Evolutionary conservation across 2,888 invertebrate species (phyloP).

Genomic region (Vanessa cardui): DNA sequence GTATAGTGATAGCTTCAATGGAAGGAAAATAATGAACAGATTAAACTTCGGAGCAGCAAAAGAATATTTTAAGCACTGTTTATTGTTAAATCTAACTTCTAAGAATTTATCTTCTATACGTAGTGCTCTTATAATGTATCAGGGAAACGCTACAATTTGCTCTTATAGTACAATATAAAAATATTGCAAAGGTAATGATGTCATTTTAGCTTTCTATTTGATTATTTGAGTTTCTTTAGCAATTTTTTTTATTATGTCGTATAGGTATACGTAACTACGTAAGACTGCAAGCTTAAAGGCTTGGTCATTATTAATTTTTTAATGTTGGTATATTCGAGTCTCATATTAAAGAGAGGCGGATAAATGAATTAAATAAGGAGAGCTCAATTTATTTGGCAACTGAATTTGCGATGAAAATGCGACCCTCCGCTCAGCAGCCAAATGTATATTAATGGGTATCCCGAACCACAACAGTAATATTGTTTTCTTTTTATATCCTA

Average conservation of each 20-base stretch:
- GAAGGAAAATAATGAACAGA: slow-evolving; percentile 65
- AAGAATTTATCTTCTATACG: background rate
- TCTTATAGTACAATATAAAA: no score
- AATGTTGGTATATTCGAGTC: background rate
- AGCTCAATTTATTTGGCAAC: slow-evolving; percentile 70
- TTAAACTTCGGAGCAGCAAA: slow-evolving; percentile 38
- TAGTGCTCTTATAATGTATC: background rate
- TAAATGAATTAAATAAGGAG: slow-evolving; percentile 49
- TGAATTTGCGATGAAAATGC: slow-evolving; percentile 71
- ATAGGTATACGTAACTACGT: no score
- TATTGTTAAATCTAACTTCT: background rate
- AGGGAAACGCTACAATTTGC: no score
- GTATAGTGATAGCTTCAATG: slow-evolving; percentile 68
- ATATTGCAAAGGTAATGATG: background rate
- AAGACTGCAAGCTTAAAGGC: no score
- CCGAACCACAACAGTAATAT: slow-evolving; percentile 72
- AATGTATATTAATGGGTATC: slow-evolving; percentile 79
- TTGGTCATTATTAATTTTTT: background rate
- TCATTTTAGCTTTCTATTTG: background rate
- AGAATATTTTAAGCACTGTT: slow-evolving; percentile 11
- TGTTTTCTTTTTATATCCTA: slow-evolving; percentile 73
- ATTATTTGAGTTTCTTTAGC: no score
- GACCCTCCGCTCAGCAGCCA: slow-evolving; percentile 59
- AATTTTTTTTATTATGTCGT: no score
- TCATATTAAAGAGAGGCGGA: slow-evolving; percentile 26